Conservation (phyloP, 2,113 vertebrate genomes). For the Rhynchopsitta pachyrhyncha region DNA sequence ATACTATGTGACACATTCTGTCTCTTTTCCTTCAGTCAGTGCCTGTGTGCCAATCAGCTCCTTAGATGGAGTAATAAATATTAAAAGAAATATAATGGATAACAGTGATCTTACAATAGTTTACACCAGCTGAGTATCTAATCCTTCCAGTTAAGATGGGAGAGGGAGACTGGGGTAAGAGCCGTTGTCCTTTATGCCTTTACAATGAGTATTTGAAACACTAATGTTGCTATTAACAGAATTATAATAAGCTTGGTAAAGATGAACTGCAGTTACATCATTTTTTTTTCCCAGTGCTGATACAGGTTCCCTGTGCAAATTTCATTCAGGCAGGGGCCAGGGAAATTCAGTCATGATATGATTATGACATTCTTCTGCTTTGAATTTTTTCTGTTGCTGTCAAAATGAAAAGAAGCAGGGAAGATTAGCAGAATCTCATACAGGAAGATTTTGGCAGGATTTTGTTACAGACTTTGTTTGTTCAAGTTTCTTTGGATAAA, state of each 20-base stretch:
- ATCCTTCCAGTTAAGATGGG: neutral
- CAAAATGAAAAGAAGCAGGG: neutral
- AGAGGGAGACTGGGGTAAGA: fast-evolving
- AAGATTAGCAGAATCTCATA: neutral
- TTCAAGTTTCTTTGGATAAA: neutral
- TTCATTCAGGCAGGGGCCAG: neutral
- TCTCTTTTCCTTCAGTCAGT: neutral
- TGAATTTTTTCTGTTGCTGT: neutral
- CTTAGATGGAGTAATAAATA: neutral
- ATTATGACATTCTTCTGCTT: neutral
- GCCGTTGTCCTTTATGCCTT: neutral
- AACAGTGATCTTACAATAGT: neutral
- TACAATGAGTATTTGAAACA: neutral
- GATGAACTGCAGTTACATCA: neutral
- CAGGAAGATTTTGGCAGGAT: neutral
- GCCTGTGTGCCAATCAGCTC: neutral
- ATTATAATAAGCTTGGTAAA: neutral
- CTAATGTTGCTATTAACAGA: neutral
- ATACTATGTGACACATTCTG: neutral
- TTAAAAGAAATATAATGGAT: neutral
- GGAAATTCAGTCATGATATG: neutral
- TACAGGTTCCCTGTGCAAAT: neutral
- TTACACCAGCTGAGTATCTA: neutral
- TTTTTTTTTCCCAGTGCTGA: constrained; percentile 37
- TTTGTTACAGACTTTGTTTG: neutral